Percentiles rank a stretch among this genome's conserved stretches.
Evolutionary conservation across 2,113 vertebrate species (phyloP).

Genomic region (Saguinus imperator): DNA sequence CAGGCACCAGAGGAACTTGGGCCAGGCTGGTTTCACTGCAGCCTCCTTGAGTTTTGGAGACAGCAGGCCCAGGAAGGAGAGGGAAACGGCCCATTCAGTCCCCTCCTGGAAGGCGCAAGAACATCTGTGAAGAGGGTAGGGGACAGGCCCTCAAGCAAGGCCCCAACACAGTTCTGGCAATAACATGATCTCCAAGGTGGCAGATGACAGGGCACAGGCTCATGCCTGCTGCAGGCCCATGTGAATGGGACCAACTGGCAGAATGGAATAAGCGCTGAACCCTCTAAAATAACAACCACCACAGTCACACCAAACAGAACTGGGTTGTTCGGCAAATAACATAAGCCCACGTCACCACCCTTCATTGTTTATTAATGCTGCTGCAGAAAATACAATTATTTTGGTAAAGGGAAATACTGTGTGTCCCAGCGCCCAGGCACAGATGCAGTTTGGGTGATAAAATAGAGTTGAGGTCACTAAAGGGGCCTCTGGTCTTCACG

Average conservation of each 20-base stretch:
- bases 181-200: background rate
- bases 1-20: rapidly evolving
- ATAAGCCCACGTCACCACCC: rapidly evolving
- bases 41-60: background rate
- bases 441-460: background rate
- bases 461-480: background rate
- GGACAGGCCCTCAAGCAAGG: rapidly evolving
- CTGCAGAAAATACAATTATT: background rate
- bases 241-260: rapidly evolving
- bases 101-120: background rate
- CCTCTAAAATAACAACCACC: too few relatives aligned
- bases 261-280: background rate
- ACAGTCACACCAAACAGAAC: rapidly evolving
- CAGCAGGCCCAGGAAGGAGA: background rate
- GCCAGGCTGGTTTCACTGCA: background rate
- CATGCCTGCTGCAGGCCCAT: rapidly evolving
- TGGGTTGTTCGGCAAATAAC: rapidly evolving
- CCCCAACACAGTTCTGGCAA: background rate
- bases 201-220: rapidly evolving
- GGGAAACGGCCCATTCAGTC: too few relatives aligned
- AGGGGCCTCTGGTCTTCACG: background rate
- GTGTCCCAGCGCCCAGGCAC: background rate
- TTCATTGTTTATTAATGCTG: rapidly evolving
- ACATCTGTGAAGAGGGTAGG: background rate
- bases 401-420: background rate